Evolutionary conservation across 2,888 invertebrate species (phyloP), one percentile per base, ranked within the genome.

Genomic region (Zaprionus obscuricornis): DNA sequence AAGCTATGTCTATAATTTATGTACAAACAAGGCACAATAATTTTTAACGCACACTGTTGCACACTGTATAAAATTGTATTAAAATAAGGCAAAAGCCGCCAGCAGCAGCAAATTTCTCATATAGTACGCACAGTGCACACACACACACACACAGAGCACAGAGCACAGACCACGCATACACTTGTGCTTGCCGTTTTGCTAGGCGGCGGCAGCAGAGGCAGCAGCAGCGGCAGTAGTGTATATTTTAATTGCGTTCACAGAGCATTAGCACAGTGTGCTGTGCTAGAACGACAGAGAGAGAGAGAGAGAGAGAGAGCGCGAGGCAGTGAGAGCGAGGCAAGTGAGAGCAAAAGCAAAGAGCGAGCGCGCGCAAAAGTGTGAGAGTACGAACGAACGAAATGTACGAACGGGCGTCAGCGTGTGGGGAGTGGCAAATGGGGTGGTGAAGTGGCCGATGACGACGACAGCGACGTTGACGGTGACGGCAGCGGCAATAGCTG

Each of bases 1-100:
- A 74, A 74, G 73, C 68, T 69, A 70, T 69, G 70, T 66, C 82
- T 82, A n/a, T n/a, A 83, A 78, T 79, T 78, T 76, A 71, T 78
- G 76, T 78, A 79, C 83, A 78, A 83, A 78, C 79, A 78, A 83
- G 79, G 79, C 71, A 66, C 81, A 68, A 74, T 82, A 82, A n/a
- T n/a, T 78, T 83, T 70, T 70, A 70, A 70, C 70, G 42, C 70
- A 59, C 56, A 66, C n/a, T n/a, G n/a, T n/a, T n/a, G n/a, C n/a
- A n/a, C n/a, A n/a, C n/a, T n/a, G n/a, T n/a, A n/a, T n/a, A n/a
- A n/a, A n/a, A n/a, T n/a, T n/a, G n/a, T n/a, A n/a, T n/a, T n/a
- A n/a, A n/a, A n/a, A n/a, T n/a, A n/a, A n/a, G n/a, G n/a, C n/a
- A n/a, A n/a, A n/a, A n/a, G n/a, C n/a, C n/a, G n/a, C n/a, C n/a